These are phyloP conservation scores for Nannoperca australis DNA, from an alignment of 2,797 vertebrate genomes.

Conservation along the genomic window DNA sequence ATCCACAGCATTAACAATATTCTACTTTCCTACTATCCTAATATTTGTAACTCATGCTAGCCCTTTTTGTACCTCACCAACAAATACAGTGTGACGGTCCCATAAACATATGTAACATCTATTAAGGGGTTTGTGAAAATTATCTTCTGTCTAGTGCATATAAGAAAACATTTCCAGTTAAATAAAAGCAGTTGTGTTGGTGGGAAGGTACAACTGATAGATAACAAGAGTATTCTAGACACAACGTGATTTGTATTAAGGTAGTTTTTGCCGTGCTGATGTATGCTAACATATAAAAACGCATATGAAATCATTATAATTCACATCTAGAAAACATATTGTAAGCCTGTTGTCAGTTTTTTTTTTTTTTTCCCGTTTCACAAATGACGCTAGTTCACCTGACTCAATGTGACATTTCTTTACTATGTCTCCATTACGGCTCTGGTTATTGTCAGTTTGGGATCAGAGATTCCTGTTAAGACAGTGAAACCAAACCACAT, in stretches of 20 bases:
- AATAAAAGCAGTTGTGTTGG: neutral
- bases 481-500: slow-evolving; percentile 70
- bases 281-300: slow-evolving; percentile 3
- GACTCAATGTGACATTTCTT: slow-evolving; percentile 63
- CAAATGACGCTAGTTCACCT: slow-evolving; percentile 56
- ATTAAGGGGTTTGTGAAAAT: neutral
- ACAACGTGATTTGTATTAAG: neutral
- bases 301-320: neutral
- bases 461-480: slow-evolving; percentile 66
- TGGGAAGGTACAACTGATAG: neutral
- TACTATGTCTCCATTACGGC: slow-evolving; percentile 58
- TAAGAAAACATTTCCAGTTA: neutral
- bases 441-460: slow-evolving; percentile 70
- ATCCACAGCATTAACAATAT: neutral
- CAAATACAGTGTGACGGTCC: neutral
- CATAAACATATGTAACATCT: neutral
- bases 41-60: slow-evolving; percentile 3
- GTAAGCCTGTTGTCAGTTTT: neutral
- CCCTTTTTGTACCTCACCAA: neutral
- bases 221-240: neutral
- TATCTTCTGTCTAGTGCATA: neutral
- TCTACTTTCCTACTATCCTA: neutral
- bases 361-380: neutral
- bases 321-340: slow-evolving; percentile 19
- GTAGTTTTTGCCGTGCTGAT: neutral